Evolutionary conservation across 2,888 invertebrate species (phyloP).

Genomic region (Cataglyphis livida): DNA sequence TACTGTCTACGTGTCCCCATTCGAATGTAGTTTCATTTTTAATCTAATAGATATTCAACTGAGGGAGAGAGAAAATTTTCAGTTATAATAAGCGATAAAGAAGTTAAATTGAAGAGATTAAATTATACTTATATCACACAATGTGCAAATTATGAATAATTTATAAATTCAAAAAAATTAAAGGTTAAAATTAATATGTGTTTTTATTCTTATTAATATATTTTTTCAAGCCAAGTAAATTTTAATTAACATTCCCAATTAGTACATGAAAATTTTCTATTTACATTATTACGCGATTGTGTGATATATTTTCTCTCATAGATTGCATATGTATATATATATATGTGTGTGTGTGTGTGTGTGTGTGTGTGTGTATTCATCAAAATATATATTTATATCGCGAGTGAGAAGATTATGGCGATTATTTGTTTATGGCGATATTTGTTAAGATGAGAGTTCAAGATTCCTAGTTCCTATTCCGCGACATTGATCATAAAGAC

Average conservation of each 20-base stretch:
- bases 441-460: neutral
- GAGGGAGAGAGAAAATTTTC: neutral
- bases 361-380: too few species aligned
- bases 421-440: neutral
- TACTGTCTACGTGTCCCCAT: slow-evolving; percentile 42
- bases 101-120: neutral
- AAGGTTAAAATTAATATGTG: neutral
- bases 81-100: neutral
- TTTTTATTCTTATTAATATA: neutral
- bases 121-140: neutral
- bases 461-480: slow-evolving; percentile 15
- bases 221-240: neutral
- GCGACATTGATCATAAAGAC: neutral
- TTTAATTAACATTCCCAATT: neutral
- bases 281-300: neutral
- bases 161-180: slow-evolving; percentile 7
- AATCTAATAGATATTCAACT: neutral
- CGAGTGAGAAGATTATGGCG: neutral
- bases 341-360: neutral
- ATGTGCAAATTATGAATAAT: neutral
- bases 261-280: neutral
- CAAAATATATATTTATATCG: neutral
- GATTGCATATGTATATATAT: neutral
- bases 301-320: neutral
- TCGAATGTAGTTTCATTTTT: slow-evolving; percentile 1